These are phyloP conservation scores for Aphelenchoides besseyi DNA, from an alignment of 1,140 invertebrate genomes.

Conservation along the genomic window DNA sequence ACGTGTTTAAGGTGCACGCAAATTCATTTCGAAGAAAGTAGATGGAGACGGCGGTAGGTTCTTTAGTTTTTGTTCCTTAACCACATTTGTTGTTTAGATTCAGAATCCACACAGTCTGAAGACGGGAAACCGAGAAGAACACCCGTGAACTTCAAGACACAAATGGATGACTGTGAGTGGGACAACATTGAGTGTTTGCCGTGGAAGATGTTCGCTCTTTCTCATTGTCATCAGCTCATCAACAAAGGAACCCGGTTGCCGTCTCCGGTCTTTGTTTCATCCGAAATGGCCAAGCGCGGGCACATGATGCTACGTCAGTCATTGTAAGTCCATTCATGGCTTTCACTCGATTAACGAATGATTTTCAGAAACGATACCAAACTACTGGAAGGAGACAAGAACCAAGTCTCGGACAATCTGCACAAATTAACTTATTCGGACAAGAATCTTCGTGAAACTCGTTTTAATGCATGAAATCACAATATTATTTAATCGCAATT, in stretches of 20 bases:
- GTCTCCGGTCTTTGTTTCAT: neutral
- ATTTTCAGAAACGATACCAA: neutral
- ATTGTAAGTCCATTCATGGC: neutral
- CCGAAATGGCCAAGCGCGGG: neutral
- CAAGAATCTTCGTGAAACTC: neutral
- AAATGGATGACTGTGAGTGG: too few relatives aligned
- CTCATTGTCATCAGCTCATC: neutral
- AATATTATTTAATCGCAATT: too few relatives aligned
- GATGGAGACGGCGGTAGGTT: too few relatives aligned
- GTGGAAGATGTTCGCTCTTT: neutral
- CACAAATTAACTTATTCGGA: neutral
- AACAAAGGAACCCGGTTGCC: neutral
- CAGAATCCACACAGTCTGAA: too few relatives aligned
- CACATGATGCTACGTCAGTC: neutral
- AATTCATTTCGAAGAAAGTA: too few relatives aligned
- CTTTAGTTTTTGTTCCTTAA: too few relatives aligned
- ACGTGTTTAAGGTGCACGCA: too few relatives aligned
- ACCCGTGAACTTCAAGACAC: too few relatives aligned
- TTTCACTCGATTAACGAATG: neutral
- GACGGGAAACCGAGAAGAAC: too few relatives aligned
- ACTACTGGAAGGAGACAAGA: neutral
- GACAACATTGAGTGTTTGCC: neutral
- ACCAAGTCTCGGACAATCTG: neutral
- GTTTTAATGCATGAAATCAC: neutral
- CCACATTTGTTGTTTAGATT: too few relatives aligned